phyloP scores from a whole-genome alignment of 2,113 vertebrate species.

The Morone saxatilis region DNA sequence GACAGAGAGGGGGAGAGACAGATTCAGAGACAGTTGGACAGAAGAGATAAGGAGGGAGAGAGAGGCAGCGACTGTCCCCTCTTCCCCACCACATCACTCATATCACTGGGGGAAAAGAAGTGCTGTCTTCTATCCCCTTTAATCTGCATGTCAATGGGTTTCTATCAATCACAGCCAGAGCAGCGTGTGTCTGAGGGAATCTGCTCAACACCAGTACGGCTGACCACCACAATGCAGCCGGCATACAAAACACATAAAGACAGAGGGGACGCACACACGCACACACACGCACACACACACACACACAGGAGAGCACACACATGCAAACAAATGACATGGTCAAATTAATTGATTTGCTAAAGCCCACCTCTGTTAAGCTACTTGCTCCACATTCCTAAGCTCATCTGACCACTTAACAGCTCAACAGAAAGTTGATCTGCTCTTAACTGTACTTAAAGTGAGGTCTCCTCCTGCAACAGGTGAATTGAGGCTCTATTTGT shows the following conservation, averaged over 20 bases:
- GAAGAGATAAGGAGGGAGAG: conserved; percentile 20
- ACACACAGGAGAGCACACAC: conserved; percentile 26
- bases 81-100: conserved; percentile 43
- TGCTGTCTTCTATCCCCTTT: conserved; percentile 39
- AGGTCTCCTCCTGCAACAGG: not conserved
- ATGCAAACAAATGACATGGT: conserved; percentile 11
- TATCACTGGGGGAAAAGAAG: conserved; percentile 26
- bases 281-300: conserved; percentile 31
- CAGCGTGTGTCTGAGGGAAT: conserved; percentile 60
- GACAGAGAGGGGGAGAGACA: conserved; percentile 28
- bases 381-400: conserved; percentile 8
- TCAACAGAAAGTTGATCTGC: not conserved
- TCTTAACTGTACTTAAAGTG: not conserved
- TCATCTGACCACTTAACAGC: conserved; percentile 20
- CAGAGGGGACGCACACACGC: conserved; percentile 35
- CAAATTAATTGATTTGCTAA: conserved; percentile 8
- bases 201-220: conserved; percentile 43
- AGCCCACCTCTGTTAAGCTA: conserved; percentile 17
- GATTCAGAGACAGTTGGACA: conserved; percentile 31
- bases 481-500: not conserved
- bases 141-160: conserved; percentile 75
- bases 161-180: conserved; percentile 65
- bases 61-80: conserved; percentile 22
- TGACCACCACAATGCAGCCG: conserved; percentile 45
- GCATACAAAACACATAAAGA: conserved; percentile 40